Base-by-base conservation (phyloP, 2,888 invertebrate species). In the Polydrusus pterygomalis region DNA sequence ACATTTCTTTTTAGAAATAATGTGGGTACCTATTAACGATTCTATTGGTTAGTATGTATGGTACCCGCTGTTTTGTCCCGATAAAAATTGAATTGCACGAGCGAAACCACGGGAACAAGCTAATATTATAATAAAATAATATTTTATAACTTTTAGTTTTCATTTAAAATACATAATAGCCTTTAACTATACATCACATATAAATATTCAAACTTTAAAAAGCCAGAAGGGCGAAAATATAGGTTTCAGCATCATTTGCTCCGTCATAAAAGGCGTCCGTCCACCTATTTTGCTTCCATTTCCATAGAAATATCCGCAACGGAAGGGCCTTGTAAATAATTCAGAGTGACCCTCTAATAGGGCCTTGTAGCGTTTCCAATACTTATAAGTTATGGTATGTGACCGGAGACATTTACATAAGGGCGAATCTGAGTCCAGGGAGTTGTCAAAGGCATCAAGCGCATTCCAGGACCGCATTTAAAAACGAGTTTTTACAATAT, bases 311-410 rank as follows among this genome's bases (percentile, higher is more conserved):
- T 86, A 83, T 84, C 81, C 78, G 74, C 82, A 76, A 74, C 74
- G 86, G 85, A 86, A 86, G 82, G 82, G 83, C 85, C 86, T 85
- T 86, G 86, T 87, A 87, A 87, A 87, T 87, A 87, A 87, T 87
- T 87, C 87, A 86, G 82, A 85, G 84, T 84, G 84, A 84, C 85
- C 86, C 85, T 84, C 86, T 86, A 85, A 85, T 85, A 85, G 85
- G 83, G 83, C 83, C 81, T 81, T 82, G 83, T 80, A 81, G 81
- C 81, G 77, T 82, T 82, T 82, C 83, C 84, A 83, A 86, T 86
- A 85, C 85, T 85, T 86, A 85, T 85, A 86, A 86, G 80, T 85
- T 85, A 84, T 84, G 83, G 82, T 79, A 84, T 84, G 82, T 82
- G 80, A 77, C 81, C 79, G 80, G 70, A 63, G 63, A 56, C 78